A percentile compares a stretch with the other conserved stretches of the same genome.
Evolutionary conservation across 2,888 invertebrate genomes (phyloP).

Genomic region (Tachystola acroxantha): DNA sequence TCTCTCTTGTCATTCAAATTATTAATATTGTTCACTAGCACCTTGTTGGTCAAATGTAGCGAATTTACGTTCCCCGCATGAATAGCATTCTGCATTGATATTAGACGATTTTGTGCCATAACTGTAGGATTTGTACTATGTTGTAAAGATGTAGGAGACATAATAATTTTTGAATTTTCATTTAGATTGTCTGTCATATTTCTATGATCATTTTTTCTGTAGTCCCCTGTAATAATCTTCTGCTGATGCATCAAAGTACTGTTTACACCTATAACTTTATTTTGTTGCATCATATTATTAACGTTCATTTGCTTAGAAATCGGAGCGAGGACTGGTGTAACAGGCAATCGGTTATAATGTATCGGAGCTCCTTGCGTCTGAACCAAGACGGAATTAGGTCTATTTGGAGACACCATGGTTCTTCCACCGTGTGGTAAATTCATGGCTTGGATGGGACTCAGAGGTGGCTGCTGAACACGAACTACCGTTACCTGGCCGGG

Average conservation of each 20-base stretch:
- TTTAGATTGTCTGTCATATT: conserved; percentile 34
- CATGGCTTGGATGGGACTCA: conserved; percentile 64
- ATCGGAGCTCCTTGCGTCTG: conserved; percentile 65
- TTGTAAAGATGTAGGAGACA: conserved; percentile 57
- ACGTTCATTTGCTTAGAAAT: conserved; percentile 77
- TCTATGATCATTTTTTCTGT: conserved; percentile 47
- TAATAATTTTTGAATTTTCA: conserved; percentile 60
- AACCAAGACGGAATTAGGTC: conserved; percentile 65
- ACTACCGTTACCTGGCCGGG: conserved; percentile 72
- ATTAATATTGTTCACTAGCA: conserved; percentile 50
- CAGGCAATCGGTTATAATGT: conserved; percentile 76
- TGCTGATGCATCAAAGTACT: conserved; percentile 49
- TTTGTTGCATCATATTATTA: conserved; percentile 61
- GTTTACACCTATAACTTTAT: conserved; percentile 42
- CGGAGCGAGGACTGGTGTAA: conserved; percentile 76
- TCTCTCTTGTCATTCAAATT: conserved; percentile 58
- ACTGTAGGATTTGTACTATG: conserved; percentile 56
- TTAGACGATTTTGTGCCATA: conserved; percentile 65
- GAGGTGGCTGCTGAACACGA: conserved; percentile 69
- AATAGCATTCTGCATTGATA: conserved; percentile 63
- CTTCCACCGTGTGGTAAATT: conserved; percentile 57
- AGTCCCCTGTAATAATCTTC: conserved; percentile 52
- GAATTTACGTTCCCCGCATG: conserved; percentile 54
- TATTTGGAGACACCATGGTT: conserved; percentile 64
- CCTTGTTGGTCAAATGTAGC: conserved; percentile 56